A percentile compares a stretch with the other conserved stretches of the same genome.
Conservation (phyloP, 2,797 vertebrate genomes). For the Danio choprae region DNA sequence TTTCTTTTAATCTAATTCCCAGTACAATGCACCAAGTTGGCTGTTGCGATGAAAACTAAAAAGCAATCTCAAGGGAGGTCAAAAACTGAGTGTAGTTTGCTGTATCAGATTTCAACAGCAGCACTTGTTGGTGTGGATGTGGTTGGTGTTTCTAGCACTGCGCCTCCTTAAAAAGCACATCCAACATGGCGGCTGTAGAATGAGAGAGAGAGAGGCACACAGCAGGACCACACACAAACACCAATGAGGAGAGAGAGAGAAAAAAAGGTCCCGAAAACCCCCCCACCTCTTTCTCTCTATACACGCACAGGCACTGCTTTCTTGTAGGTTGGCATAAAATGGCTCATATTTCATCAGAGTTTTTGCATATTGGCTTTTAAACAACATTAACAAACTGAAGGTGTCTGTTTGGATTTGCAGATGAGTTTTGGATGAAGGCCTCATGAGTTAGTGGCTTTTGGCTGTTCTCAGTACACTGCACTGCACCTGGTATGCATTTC, state of each 20-base stretch:
- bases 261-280: conserved; percentile 29
- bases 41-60: background rate
- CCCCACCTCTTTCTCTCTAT: conserved; percentile 17
- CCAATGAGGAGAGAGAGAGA: conserved; percentile 27
- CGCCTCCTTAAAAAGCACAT: conserved; percentile 71
- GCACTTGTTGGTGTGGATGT: conserved; percentile 29
- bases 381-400: conserved; percentile 21
- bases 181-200: conserved; percentile 71
- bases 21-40: background rate
- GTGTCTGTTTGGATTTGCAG: conserved; percentile 20
- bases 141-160: conserved; percentile 51
- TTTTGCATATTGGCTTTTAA: background rate
- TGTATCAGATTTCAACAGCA: conserved; percentile 34
- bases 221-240: conserved; percentile 79
- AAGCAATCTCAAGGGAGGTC: background rate
- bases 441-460: background rate
- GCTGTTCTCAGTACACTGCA: background rate
- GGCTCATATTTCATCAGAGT: background rate
- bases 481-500: conserved; percentile 33
- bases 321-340: conserved; percentile 49
- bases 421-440: background rate
- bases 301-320: conserved; percentile 45
- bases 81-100: conserved; percentile 19
- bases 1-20: background rate
- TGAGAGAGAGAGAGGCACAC: conserved; percentile 68